A percentile compares a stretch with the other conserved stretches of the same genome.
Conservation (phyloP, 2,888 invertebrate genomes). For the Drosophila setosimentum region DNA sequence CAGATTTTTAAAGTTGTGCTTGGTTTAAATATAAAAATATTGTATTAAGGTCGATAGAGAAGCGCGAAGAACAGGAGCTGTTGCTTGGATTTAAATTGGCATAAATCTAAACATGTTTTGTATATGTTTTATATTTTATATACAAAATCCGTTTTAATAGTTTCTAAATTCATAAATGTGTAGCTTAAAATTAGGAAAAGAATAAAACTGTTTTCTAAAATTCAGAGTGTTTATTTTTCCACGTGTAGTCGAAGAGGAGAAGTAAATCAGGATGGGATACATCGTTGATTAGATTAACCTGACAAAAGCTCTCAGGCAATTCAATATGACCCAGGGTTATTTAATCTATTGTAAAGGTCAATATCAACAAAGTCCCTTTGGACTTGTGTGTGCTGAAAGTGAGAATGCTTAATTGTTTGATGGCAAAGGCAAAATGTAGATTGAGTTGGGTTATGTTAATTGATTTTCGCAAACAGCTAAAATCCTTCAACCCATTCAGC, state of each 20-base stretch:
- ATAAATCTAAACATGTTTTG: not conserved
- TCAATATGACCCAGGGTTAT: not conserved
- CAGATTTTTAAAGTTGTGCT: not conserved
- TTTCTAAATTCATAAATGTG: too few relatives aligned
- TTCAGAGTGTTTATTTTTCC: accelerated
- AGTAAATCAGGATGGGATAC: not conserved
- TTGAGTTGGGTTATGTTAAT: not conserved
- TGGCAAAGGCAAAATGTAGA: not conserved
- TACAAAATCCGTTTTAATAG: not conserved
- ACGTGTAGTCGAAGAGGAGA: not conserved
- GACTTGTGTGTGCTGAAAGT: not conserved
- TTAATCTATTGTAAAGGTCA: not conserved
- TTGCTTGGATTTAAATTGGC: not conserved
- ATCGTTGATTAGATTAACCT: not conserved
- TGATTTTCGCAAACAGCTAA: not conserved
- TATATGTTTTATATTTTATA: not conserved
- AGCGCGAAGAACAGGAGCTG: not conserved
- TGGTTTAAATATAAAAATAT: not conserved
- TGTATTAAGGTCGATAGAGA: not conserved
- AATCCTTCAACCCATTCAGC: not conserved
- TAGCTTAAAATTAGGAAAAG: not conserved
- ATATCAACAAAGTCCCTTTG: not conserved
- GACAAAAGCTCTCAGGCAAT: not conserved
- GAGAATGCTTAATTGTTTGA: not conserved
- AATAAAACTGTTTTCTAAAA: not conserved